A percentile compares a stretch with the other conserved stretches of the same genome.
These are phyloP conservation scores for Drosophila merina DNA, from an alignment of 2,888 invertebrate genomes.

Conservation along the genomic window DNA sequence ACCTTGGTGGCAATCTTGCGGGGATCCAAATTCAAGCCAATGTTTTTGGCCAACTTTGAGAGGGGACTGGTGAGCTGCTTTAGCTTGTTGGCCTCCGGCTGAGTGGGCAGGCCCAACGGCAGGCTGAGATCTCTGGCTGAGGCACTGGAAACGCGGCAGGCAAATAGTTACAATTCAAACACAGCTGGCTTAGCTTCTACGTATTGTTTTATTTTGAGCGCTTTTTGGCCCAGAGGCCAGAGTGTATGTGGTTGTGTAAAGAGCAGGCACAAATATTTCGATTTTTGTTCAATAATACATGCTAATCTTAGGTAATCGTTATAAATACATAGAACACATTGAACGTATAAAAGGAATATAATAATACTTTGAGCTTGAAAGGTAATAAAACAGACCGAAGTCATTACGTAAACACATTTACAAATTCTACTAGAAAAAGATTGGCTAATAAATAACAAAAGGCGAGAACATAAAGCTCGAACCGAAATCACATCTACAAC, in stretches of 20 bases:
- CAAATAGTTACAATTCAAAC: conserved; percentile 35
- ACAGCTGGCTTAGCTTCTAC: conserved; percentile 15
- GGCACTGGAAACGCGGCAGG: conserved; percentile 43
- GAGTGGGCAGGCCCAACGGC: conserved; percentile 86
- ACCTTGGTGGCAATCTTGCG: conserved; percentile 87
- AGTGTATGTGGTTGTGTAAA: conserved; percentile 38
- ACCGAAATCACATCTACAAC: conserved; percentile 39
- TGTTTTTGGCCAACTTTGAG: conserved; percentile 92
- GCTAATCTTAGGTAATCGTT: conserved; percentile 36
- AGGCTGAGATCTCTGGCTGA: conserved; percentile 86
- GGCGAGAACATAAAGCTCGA: conserved; percentile 38
- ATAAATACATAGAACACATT: conserved; percentile 23
- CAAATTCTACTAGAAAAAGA: conserved; percentile 34
- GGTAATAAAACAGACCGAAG: conserved; percentile 14
- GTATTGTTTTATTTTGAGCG: conserved; percentile 60
- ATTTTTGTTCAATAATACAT: conserved; percentile 43
- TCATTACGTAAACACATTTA: conserved; percentile 41
- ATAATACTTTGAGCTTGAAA: conserved; percentile 45
- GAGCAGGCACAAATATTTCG: conserved; percentile 51
- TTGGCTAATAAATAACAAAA: conserved; percentile 53
- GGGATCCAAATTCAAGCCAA: conserved; percentile 94
- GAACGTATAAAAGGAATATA: conserved; percentile 32
- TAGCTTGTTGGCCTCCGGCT: conserved; percentile 85
- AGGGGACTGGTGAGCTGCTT: conserved; percentile 90
- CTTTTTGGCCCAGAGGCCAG: conserved; percentile 28